Evolutionary conservation across 2,113 vertebrate genomes (phyloP).

Genomic region (Leucosticte australis): DNA sequence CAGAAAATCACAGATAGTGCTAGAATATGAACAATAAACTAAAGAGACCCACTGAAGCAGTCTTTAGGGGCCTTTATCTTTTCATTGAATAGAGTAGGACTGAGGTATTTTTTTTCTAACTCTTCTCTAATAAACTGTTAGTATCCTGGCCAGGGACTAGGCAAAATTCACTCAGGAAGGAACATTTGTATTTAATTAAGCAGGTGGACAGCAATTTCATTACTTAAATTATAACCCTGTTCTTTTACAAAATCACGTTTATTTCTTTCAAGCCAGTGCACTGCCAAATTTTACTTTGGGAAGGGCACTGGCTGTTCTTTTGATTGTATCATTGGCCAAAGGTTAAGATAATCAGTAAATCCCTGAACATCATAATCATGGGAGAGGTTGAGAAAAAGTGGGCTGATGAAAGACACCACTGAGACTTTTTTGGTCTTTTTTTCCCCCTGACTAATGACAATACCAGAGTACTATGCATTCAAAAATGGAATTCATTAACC

Average conservation of each 20-base stretch:
- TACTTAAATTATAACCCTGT: background rate
- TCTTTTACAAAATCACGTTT: background rate
- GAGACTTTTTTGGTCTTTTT: background rate
- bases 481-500: background rate
- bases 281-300: background rate
- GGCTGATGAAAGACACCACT: background rate
- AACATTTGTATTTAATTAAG: background rate
- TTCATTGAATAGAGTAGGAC: background rate
- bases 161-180: background rate
- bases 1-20: background rate
- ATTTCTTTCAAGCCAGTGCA: accelerated
- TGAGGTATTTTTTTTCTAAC: background rate
- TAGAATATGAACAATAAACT: background rate
- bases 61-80: background rate
- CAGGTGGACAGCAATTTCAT: background rate
- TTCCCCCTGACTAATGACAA: background rate
- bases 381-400: background rate
- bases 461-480: background rate
- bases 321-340: background rate
- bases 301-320: background rate
- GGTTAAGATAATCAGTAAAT: background rate
- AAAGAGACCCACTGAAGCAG: background rate
- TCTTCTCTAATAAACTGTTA: background rate
- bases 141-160: background rate
- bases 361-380: background rate